phyloP scores from a whole-genome alignment of 2,113 vertebrate genomes.

The Paedocypris sp. region DNA sequence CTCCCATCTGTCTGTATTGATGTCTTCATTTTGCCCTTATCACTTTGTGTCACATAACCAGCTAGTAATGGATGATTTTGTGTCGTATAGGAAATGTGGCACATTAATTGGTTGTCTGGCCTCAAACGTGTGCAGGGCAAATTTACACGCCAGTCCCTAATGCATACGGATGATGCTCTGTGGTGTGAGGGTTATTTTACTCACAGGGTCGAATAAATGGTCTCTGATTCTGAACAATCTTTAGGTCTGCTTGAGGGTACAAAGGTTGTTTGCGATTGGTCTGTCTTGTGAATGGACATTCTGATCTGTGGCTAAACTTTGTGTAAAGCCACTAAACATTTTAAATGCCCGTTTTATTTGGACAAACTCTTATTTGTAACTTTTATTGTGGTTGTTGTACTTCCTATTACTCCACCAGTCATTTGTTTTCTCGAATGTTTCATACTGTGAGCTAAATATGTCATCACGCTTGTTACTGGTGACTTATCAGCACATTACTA shows the following conservation, averaged over 20 bases:
- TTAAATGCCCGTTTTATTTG: too few species aligned
- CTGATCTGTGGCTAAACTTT: too few species aligned
- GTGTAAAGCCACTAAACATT: too few species aligned
- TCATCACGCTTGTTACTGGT: too few species aligned
- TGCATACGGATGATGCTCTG: slow-evolving; percentile 11
- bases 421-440: background rate
- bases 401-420: background rate
- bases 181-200: slow-evolving; percentile 11
- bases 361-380: too few species aligned
- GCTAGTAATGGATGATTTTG: slow-evolving; percentile 32
- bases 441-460: background rate
- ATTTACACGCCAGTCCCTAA: slow-evolving; percentile 19
- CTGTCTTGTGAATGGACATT: background rate
- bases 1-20: slow-evolving; percentile 27
- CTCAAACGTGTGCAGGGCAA: too few species aligned
- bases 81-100: slow-evolving; percentile 22
- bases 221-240: slow-evolving; percentile 36
- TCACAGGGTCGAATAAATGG: background rate
- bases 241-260: background rate
- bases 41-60: slow-evolving; percentile 31
- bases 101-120: slow-evolving; percentile 31
- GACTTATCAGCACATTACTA: too few species aligned
- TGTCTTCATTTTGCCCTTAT: slow-evolving; percentile 29
- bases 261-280: background rate
- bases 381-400: too few species aligned